Evolutionary conservation across 2,113 vertebrate species (phyloP).

Genomic region (Passer domesticus): DNA sequence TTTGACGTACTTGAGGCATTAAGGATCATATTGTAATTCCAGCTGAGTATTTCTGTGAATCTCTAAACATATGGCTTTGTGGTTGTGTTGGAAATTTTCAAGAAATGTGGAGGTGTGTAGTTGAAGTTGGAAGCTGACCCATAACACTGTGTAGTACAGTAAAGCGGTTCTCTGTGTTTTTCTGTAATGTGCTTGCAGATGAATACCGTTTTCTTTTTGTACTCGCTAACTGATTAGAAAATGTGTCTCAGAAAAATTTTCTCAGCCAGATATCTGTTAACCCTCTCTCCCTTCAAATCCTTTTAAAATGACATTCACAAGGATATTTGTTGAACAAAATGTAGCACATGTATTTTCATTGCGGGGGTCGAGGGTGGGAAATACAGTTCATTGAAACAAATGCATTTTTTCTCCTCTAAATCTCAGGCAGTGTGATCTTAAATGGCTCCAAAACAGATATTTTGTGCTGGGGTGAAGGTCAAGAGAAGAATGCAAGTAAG

Average conservation of each 20-base stretch:
- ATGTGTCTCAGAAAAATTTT: neutral
- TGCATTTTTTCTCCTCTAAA: neutral
- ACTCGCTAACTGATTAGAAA: neutral
- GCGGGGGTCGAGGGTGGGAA: neutral
- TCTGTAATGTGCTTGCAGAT: neutral
- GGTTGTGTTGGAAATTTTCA: constrained; percentile 4
- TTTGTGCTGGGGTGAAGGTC: neutral
- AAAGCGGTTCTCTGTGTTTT: neutral
- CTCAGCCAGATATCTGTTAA: neutral
- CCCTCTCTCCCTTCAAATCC: neutral
- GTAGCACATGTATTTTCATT: neutral
- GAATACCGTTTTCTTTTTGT: neutral
- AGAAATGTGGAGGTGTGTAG: constrained; percentile 21
- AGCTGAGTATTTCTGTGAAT: neutral
- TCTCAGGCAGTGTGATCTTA: neutral
- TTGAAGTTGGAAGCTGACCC: constrained; percentile 37
- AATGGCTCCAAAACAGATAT: neutral
- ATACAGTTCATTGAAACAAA: neutral
- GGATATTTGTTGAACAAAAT: neutral
- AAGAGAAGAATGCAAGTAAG: neutral
- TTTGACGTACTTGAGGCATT: neutral
- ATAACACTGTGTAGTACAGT: neutral
- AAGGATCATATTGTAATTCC: neutral
- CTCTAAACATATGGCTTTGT: constrained; percentile 25
- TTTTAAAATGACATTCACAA: neutral